Conservation (phyloP, 2,797 vertebrate species). For the Amphiprion clarkii region DNA sequence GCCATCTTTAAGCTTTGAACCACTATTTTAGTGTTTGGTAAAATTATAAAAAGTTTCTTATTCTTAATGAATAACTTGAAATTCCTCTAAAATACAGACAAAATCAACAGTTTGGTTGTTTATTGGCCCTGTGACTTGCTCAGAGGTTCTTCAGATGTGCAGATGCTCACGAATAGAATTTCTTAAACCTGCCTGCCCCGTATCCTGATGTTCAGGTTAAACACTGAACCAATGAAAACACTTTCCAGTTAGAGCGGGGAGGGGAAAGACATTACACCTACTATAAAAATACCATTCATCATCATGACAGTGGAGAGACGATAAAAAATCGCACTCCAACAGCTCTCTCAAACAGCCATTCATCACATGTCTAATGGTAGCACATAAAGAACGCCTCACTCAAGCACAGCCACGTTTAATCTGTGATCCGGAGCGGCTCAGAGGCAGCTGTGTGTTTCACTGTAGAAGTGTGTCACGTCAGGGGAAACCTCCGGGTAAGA, state of each 20-base stretch:
- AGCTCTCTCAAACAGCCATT: constrained; percentile 51
- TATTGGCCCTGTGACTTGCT: neutral
- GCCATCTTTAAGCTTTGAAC: neutral
- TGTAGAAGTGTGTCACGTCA: constrained; percentile 61
- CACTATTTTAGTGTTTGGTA: no score
- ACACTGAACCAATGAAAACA: constrained; percentile 41
- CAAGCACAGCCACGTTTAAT: constrained; percentile 31
- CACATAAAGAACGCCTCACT: constrained; percentile 32
- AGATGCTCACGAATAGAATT: neutral
- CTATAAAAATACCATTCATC: constrained; percentile 63
- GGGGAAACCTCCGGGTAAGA: constrained; percentile 60
- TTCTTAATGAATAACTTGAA: no score
- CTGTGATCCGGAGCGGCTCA: constrained; percentile 40
- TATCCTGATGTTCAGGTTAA: constrained; percentile 33
- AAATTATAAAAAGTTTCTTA: no score
- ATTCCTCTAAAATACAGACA: neutral
- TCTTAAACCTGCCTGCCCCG: neutral
- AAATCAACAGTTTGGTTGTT: neutral
- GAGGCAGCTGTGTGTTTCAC: constrained; percentile 51
- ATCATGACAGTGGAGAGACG: constrained; percentile 39
- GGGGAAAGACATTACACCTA: constrained; percentile 35
- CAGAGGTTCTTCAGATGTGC: constrained; percentile 8
- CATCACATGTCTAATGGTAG: constrained; percentile 49
- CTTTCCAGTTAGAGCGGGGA: constrained; percentile 30
- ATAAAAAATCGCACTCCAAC: constrained; percentile 64